Base-by-base conservation (phyloP, 2,888 invertebrate species). In the Lapara coniferarum region DNA sequence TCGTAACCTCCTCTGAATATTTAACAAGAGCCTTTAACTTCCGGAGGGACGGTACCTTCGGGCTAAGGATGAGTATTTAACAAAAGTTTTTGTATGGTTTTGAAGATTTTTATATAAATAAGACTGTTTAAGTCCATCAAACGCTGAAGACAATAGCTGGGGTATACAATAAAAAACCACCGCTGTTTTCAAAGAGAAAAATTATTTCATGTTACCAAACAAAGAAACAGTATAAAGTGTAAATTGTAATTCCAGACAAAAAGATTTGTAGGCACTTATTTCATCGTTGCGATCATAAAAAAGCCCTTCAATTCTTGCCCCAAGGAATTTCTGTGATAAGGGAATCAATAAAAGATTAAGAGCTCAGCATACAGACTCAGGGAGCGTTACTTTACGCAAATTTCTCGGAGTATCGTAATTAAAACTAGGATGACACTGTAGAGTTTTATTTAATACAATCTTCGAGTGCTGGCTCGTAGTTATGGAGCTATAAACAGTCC, bases 1-100 rank as follows among this genome's bases (percentile, higher is more conserved):
- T 46, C 56, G 63, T 63, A 55, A 53, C 70, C 51, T 66, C 66
- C 30, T 57, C 51, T 70, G 70, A 70, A 70, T 70, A 68, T 70
- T 70, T 68, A 70, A 70, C 56, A 49, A 30, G 37, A 46, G 49
- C 67, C 70, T 66, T 70, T 66, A 67, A 68, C 55, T 56, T 68
- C 46, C 56, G 68, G 8, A 58, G 70, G 68, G 66, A 25, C 14
- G 37, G 25, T 37, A 25, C 53, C 51, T 52, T 52, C 8, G 13
- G 10, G 30, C 30, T 37, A 16, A 10, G 14, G 25, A 66, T 66
- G 30, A 30, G 16, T 66, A 53, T 66, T 66, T 37, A 52, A n/a
- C 52, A n/a, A 19, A 13, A 46, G 19, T 63, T 63, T 63, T 49
- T 63, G 49, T 49, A 19, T 19, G 19, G 19, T 19, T 49, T 46